Base-by-base conservation (phyloP, 2,888 invertebrate genomes). In the Myathropa florea region DNA sequence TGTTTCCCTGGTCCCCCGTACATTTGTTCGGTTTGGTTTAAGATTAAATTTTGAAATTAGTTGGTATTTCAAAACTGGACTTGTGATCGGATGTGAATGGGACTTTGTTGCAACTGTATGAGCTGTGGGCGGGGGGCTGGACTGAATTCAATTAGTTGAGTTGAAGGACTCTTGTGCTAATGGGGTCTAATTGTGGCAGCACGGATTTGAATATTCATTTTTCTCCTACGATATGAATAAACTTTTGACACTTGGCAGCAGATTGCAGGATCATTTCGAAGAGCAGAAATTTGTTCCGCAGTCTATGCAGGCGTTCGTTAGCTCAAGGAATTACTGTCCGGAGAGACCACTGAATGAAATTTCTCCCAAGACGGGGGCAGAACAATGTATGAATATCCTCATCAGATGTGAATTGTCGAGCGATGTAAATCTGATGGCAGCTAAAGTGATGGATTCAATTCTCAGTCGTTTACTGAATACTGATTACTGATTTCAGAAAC, bases 11-110 rank as follows among this genome's bases (percentile, higher is more conserved):
- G n/a, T 57, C n/a, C 53, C 23, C 1, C n/a, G n/a, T n/a, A n/a
- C 71, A 26, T 28, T 65, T 28, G 21, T 55, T 55, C 36, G 53
- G 24, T 77, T 77, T 70, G 68, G 61, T 70, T 63, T 36, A 9
- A 70, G 61, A 70, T 77, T 77, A 63, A 77, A 77, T 77, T 77
- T 68, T 55, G 68, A 61, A 77, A 77, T 68, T 63, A 77, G 78
- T 78, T 61, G 70, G 70, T 70, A 46, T 70, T 63, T 63, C 63
- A 68, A 70, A 55, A 53, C 59, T 23, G 76, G 59, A 30, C 65
- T 39, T 59, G 39, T 76, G 57, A 57, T 64, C 36, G 18, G 10
- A 39, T 64, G 65, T 36, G 64, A 64, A 21, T 39, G 33, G 55
- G 39, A 67, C 30, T 28, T 60, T 24, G 46, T 30, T 75, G 21